phyloP scores from a whole-genome alignment of 2,888 invertebrate genomes.

The Timandra comae region DNA sequence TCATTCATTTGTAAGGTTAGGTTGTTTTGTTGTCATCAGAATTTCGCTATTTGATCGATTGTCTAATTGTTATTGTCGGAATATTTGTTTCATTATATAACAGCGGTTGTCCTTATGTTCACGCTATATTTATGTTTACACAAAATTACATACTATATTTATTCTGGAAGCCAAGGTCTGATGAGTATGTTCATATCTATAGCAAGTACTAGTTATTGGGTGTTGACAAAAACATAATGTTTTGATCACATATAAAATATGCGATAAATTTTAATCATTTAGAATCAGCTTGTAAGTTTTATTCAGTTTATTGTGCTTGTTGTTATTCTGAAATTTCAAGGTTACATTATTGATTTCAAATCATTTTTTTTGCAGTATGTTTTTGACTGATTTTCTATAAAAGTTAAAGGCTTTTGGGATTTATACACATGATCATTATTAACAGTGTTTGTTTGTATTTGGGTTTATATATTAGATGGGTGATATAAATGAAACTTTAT shows the following conservation, averaged over 20 bases:
- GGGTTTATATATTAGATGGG: too few relatives aligned
- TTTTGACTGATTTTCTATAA: too few relatives aligned
- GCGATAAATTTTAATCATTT: background rate
- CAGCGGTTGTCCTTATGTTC: slow-evolving; percentile 4
- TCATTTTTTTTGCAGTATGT: background rate
- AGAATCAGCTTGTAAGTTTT: too few relatives aligned
- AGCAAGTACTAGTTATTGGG: background rate
- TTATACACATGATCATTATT: too few relatives aligned
- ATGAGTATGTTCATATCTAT: background rate
- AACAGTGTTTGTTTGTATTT: too few relatives aligned
- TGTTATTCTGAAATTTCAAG: too few relatives aligned
- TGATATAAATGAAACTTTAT: too few relatives aligned
- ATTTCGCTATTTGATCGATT: slow-evolving; percentile 16
- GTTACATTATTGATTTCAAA: too few relatives aligned
- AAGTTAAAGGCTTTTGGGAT: too few relatives aligned
- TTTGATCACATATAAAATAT: background rate
- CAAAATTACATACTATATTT: background rate
- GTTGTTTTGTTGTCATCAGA: slow-evolving; percentile 21
- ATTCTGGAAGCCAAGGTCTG: background rate
- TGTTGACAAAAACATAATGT: background rate
- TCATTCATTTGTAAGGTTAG: slow-evolving; percentile 21
- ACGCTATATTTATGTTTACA: background rate
- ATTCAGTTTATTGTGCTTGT: too few relatives aligned
- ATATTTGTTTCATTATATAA: slow-evolving; percentile 12
- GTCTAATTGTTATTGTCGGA: slow-evolving; percentile 6